Conservation (phyloP, 2,797 vertebrate genomes). For the Sebastes itinus region DNA sequence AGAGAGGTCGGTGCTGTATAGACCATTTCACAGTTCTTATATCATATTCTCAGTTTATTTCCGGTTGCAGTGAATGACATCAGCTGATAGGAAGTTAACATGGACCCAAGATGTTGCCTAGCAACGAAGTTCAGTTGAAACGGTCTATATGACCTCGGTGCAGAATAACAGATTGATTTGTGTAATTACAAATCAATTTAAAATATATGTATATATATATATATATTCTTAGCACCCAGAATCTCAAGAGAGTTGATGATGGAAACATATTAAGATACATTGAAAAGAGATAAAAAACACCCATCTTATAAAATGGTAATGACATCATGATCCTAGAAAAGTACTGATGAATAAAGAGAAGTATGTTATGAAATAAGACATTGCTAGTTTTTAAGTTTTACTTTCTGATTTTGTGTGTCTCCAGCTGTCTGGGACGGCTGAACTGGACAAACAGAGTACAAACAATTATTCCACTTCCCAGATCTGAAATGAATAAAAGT, state of each 20-base stretch:
- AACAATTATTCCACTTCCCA: slow-evolving; percentile 12
- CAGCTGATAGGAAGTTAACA: background rate
- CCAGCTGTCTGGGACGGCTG: too few species aligned
- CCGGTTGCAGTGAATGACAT: background rate
- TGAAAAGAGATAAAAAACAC: slow-evolving; percentile 7
- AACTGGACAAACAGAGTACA: background rate
- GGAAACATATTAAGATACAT: background rate
- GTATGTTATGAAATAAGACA: background rate
- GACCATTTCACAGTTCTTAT: too few species aligned
- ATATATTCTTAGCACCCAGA: slow-evolving; percentile 9
- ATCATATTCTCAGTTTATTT: background rate
- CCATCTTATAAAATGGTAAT: fast-evolving
- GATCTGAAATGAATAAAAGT: fast-evolving
- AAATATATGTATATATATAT: too few species aligned
- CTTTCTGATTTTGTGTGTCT: too few species aligned
- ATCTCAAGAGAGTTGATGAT: background rate
- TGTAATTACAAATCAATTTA: background rate
- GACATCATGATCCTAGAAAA: slow-evolving; percentile 71
- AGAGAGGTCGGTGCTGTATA: slow-evolving; percentile 4
- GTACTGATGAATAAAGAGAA: background rate
- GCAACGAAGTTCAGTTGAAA: background rate
- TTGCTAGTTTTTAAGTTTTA: too few species aligned
- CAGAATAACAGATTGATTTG: background rate
- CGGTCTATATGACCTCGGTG: slow-evolving; percentile 58
- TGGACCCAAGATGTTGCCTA: background rate